A percentile compares a stretch with the other conserved stretches of the same genome.
phyloP scores from a whole-genome alignment of 1,140 invertebrate genomes.

The Hyles euphorbiae region DNA sequence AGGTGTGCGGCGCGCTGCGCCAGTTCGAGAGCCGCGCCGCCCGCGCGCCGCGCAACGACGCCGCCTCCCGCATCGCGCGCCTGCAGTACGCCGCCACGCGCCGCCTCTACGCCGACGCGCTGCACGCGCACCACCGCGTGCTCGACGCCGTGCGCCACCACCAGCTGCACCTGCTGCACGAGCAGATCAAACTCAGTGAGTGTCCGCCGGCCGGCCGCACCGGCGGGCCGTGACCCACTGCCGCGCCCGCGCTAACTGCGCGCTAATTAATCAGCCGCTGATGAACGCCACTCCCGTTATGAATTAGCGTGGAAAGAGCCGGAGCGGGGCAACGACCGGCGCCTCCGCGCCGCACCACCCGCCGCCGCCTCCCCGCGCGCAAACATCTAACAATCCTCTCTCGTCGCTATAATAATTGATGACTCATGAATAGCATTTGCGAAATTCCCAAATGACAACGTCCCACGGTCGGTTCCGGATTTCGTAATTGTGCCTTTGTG shows the following conservation, averaged over 20 bases:
- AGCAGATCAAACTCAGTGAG: constrained; percentile 85
- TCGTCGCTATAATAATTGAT: no score
- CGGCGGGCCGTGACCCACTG: neutral
- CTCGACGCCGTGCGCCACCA: constrained; percentile 76
- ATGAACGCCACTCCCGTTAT: neutral
- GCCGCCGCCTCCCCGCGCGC: no score
- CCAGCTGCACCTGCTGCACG: constrained; percentile 83
- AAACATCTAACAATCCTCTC: no score
- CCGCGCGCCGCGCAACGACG: constrained; percentile 36
- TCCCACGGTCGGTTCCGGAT: neutral
- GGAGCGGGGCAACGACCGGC: neutral
- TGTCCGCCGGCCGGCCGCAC: neutral
- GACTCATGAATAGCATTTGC: no score
- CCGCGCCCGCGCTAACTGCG: neutral
- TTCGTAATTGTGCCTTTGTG: constrained; percentile 1
- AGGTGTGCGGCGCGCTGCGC: constrained; percentile 60
- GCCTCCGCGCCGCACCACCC: neutral
- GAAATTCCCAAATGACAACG: neutral
- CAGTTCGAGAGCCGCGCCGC: constrained; percentile 49
- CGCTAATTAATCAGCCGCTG: neutral
- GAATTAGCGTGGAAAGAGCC: neutral
- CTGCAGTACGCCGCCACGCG: constrained; percentile 74
- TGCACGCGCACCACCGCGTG: constrained; percentile 83
- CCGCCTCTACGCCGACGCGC: constrained; percentile 75
- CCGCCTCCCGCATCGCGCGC: constrained; percentile 60